Evolutionary conservation across 2,113 vertebrate genomes (phyloP).

Genomic region (Ancistrus triradiatus): DNA sequence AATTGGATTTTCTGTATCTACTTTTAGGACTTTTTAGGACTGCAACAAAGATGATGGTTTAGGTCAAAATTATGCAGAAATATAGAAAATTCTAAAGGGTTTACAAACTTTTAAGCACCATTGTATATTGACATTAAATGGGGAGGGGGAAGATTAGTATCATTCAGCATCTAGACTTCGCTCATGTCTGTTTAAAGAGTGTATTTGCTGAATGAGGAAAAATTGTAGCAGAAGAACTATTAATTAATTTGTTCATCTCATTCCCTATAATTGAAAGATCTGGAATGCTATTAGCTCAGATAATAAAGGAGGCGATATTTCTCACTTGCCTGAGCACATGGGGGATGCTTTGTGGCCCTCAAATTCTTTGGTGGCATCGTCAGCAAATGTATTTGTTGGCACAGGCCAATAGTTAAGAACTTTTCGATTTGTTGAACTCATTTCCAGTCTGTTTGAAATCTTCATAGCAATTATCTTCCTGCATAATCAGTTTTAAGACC

Average conservation of each 20-base stretch:
- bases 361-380: slow-evolving; percentile 61
- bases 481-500: slow-evolving; percentile 74
- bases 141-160: no score
- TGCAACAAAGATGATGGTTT: no score
- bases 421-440: slow-evolving; percentile 74
- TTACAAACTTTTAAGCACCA: no score
- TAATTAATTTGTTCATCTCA: slow-evolving; percentile 71
- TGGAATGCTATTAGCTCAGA: slow-evolving; percentile 68
- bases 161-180: slow-evolving; percentile 56
- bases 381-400: slow-evolving; percentile 76
- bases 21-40: no score
- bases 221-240: slow-evolving; percentile 70
- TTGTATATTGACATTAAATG: no score
- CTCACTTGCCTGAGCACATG: slow-evolving; percentile 65
- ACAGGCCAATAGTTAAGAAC: slow-evolving; percentile 70
- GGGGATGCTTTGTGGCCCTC: slow-evolving; percentile 49
- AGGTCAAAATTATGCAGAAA: no score
- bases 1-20: no score
- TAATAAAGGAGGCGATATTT: slow-evolving; percentile 67
- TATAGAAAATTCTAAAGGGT: no score
- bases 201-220: slow-evolving; percentile 68
- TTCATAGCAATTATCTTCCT: slow-evolving; percentile 75
- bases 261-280: slow-evolving; percentile 71
- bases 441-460: slow-evolving; percentile 71
- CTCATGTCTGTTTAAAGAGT: slow-evolving; percentile 51